Evolutionary conservation across 2,888 invertebrate species (phyloP), one percentile per base, ranked within the genome.

Genomic region (Drosophila nr. perissopoda): DNA sequence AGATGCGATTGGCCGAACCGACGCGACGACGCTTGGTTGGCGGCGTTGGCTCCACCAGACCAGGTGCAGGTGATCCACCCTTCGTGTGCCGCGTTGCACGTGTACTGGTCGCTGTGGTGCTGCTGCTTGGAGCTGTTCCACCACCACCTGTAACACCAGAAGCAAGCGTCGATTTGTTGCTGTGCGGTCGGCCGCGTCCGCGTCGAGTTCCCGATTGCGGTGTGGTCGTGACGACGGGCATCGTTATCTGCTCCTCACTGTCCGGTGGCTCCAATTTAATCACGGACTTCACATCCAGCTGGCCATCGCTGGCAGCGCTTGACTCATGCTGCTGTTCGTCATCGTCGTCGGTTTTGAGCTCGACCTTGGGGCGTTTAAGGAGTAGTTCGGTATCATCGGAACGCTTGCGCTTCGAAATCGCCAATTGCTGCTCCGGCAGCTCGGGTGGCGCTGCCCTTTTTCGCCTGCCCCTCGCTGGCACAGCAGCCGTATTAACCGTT

Each of bases 181-280:
- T 71, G n/a, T 81, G 81, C 25, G 62, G 88, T 38, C 90, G 82
- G 21, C 90, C 89, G n/a, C 87, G 87, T 11, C 83, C 85, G 8
- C 87, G 87, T 13, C 77, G 79, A 45, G 68, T 38, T 2, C 4
- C 64, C 1, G 78, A 40, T n/a, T 73, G 77, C 6, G 54, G 53
- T 29, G 45, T 45, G 33, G 62, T 25, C 49, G n/a, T 38, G 2
- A 38, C 27, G 21, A 36, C 18, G 0, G 54, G 11, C 4, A 36
- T 45, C 25, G 25, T 45, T 25, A 45, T 25, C 25, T 25, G 64
- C 27, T 91, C 90, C 45, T 91, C 90, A 52, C 73, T 78, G 45
- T 92, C 91, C 3, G 86, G 36, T 10, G 89, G 81, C 60, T 92
- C 92, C 54, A 90, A 82, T 53, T 92, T 92, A 5, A 92, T 89